These are phyloP conservation scores for Pomatorhinus ruficollis DNA, from an alignment of 2,113 vertebrate genomes.

Conservation along the genomic window DNA sequence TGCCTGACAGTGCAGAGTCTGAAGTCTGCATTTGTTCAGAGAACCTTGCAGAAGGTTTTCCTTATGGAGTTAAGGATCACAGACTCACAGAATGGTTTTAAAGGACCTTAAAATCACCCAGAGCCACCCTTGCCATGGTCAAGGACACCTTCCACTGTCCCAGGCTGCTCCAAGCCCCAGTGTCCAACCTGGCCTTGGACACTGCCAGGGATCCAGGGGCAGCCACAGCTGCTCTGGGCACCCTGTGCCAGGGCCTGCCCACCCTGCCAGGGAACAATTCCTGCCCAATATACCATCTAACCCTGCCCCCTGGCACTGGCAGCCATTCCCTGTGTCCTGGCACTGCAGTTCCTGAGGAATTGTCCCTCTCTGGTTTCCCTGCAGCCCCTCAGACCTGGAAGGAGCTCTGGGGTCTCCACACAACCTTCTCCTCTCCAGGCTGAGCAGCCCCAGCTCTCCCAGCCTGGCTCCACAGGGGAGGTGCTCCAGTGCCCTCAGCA, in stretches of 20 bases:
- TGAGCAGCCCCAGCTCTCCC: neutral
- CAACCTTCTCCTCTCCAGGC: neutral
- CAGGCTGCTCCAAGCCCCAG: neutral
- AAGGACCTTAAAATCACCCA: neutral
- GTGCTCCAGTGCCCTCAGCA: neutral
- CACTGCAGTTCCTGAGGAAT: neutral
- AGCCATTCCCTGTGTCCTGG: neutral
- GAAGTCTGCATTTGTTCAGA: neutral
- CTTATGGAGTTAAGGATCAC: neutral
- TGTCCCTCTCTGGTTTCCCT: neutral
- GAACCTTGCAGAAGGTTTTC: neutral
- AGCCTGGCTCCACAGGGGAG: neutral
- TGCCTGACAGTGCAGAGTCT: neutral
- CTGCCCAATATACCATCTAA: fast-evolving
- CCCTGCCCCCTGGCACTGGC: neutral
- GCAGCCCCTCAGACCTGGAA: neutral
- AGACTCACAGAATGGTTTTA: neutral
- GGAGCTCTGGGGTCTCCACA: neutral
- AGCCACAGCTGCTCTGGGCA: neutral
- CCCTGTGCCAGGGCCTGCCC: neutral
- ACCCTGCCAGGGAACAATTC: neutral
- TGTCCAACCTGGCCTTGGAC: neutral
- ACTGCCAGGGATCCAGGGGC: neutral
- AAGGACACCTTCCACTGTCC: neutral
- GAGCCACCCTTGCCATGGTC: fast-evolving